phyloP scores from a whole-genome alignment of 1,140 invertebrate species.

The Musca vetustissima region DNA sequence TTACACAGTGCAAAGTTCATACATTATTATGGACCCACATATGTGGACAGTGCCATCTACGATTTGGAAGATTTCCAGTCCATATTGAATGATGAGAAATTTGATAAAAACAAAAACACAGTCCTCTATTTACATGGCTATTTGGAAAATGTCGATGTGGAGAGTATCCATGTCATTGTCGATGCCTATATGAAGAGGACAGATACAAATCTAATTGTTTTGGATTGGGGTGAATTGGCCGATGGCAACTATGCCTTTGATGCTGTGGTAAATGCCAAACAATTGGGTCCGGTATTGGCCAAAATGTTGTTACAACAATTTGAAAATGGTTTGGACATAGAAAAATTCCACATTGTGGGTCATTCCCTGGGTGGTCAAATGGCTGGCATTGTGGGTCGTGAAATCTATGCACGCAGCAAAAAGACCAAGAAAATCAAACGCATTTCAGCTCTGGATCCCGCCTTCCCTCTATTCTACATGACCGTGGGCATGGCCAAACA shows the following conservation, averaged over 20 bases:
- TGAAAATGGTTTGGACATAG: constrained; percentile 47
- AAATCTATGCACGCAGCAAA: constrained; percentile 45
- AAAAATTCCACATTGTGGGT: constrained; percentile 69
- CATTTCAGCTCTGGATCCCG: constrained; percentile 63
- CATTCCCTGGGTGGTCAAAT: constrained; percentile 78
- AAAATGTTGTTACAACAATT: constrained; percentile 50
- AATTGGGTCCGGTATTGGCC: constrained; percentile 48
- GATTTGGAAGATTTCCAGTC: constrained; percentile 41
- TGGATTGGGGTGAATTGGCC: constrained; percentile 66
- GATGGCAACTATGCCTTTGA: constrained; percentile 61
- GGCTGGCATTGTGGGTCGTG: constrained; percentile 65
- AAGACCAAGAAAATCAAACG: constrained; percentile 48
- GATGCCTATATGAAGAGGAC: constrained; percentile 53
- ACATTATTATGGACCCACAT: constrained; percentile 33
- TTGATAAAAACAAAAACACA: constrained; percentile 58
- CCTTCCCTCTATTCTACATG: constrained; percentile 63
- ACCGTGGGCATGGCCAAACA: constrained; percentile 59
- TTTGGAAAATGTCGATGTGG: constrained; percentile 60
- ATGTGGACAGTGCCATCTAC: constrained; percentile 48
- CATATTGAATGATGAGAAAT: constrained; percentile 54
- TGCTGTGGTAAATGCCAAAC: constrained; percentile 59
- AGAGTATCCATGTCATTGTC: constrained; percentile 60
- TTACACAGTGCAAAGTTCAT: constrained; percentile 40
- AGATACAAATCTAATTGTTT: constrained; percentile 57
- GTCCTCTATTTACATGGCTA: constrained; percentile 64